phyloP scores from a whole-genome alignment of 2,888 invertebrate species.

The Leptarthrus brevirostris region DNA sequence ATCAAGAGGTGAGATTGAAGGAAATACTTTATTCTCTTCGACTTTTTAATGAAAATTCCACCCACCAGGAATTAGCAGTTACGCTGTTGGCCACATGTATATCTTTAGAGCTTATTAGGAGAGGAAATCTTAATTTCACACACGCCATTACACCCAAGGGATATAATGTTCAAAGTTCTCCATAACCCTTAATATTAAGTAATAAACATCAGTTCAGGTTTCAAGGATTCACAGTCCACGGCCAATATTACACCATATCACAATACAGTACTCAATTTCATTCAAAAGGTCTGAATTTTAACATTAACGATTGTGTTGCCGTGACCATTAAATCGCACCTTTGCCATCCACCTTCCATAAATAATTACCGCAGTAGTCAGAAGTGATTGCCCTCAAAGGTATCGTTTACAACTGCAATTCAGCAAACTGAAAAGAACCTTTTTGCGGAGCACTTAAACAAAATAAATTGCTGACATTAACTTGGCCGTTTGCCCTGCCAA shows the following conservation, averaged over 20 bases:
- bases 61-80: no score
- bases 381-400: constrained; percentile 33
- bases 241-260: neutral
- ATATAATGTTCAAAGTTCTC: neutral
- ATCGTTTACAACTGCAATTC: constrained; percentile 36
- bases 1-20: no score
- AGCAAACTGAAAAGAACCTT: constrained; percentile 36
- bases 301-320: constrained; percentile 38
- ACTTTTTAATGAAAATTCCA: no score
- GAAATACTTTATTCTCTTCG: no score
- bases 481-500: constrained; percentile 29
- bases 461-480: constrained; percentile 36
- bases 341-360: constrained; percentile 3
- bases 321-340: constrained; percentile 33
- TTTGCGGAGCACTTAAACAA: constrained; percentile 26
- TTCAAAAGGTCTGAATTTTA: constrained; percentile 35
- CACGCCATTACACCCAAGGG: no score
- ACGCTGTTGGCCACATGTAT: no score
- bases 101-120: no score
- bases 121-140: no score
- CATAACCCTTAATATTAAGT: neutral
- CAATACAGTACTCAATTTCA: neutral
- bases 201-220: neutral
- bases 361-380: constrained; percentile 27
- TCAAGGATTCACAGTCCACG: neutral